Evolutionary conservation across 1,140 invertebrate species (phyloP).

Genomic region (Proctacanthus coquilletti): DNA sequence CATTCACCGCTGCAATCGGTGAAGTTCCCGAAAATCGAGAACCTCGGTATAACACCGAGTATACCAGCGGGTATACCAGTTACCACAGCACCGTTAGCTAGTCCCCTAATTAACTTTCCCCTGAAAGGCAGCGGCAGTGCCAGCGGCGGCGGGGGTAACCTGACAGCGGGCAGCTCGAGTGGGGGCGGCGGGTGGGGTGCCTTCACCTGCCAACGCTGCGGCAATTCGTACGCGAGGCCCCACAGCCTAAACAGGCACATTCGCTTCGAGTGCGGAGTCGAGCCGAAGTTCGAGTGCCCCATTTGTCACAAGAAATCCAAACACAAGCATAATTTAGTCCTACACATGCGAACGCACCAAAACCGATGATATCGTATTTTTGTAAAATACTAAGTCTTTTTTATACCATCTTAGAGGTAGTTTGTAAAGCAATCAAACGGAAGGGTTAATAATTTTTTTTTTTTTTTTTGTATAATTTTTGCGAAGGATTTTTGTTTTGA

Average conservation of each 20-base stretch:
- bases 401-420: too few species aligned
- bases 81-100: background rate
- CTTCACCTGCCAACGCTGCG: conserved; percentile 36
- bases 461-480: background rate
- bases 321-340: conserved; percentile 38
- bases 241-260: conserved; percentile 47
- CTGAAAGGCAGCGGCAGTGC: conserved; percentile 1
- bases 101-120: background rate
- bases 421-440: background rate
- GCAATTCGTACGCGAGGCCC: conserved; percentile 38
- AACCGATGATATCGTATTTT: conserved; percentile 27
- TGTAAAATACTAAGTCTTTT: too few species aligned
- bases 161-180: conserved; percentile 8
- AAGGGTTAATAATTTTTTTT: background rate
- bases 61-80: background rate
- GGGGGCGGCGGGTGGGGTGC: conserved; percentile 14
- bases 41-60: too few species aligned
- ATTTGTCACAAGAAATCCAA: conserved; percentile 43
- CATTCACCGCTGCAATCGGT: background rate
- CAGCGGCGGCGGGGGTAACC: conserved; percentile 2
- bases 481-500: too few species aligned
- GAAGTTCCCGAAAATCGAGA: too few species aligned
- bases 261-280: conserved; percentile 46
- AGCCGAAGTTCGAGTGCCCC: conserved; percentile 39
- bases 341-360: conserved; percentile 39